phyloP scores from a whole-genome alignment of 2,888 invertebrate genomes.

The Linyphia triangularis region DNA sequence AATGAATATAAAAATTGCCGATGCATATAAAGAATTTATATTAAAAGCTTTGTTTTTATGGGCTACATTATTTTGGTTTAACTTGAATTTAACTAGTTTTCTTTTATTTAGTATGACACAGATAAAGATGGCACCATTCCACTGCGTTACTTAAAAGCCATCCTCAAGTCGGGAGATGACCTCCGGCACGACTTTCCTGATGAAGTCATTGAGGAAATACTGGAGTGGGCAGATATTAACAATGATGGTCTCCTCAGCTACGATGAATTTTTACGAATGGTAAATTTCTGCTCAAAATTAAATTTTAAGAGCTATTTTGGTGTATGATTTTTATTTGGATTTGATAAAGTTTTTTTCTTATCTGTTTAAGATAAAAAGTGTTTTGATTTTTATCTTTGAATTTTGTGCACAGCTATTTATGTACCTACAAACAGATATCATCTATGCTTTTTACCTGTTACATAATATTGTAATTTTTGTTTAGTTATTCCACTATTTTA shows the following conservation, averaged over 20 bases:
- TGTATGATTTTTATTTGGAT: neutral
- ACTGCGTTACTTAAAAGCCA: conserved; percentile 73
- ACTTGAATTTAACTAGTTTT: too few species aligned
- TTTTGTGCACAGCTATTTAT: too few species aligned
- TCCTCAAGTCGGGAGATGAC: conserved; percentile 73
- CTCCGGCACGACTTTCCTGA: conserved; percentile 78
- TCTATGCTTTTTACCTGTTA: too few species aligned
- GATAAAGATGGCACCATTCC: conserved; percentile 76
- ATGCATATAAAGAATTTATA: too few species aligned
- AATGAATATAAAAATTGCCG: too few species aligned
- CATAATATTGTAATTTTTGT: too few species aligned
- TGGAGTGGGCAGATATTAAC: conserved; percentile 80
- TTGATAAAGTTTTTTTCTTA: neutral
- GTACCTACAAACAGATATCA: too few species aligned
- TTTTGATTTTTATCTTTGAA: too few species aligned
- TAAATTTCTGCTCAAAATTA: conserved; percentile 75
- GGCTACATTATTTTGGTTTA: too few species aligned
- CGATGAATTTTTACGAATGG: conserved; percentile 89
- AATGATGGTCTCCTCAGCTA: conserved; percentile 91
- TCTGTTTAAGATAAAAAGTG: neutral
- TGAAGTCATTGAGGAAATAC: conserved; percentile 78
- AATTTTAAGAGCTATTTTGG: neutral
- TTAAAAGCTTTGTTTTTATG: too few species aligned
- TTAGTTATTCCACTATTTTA: too few species aligned
- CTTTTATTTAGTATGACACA: conserved; percentile 74